Percentiles rank a stretch among this genome's conserved stretches.
These are phyloP conservation scores for Sipha flava DNA, from an alignment of 1,140 invertebrate species.

Conservation along the genomic window DNA sequence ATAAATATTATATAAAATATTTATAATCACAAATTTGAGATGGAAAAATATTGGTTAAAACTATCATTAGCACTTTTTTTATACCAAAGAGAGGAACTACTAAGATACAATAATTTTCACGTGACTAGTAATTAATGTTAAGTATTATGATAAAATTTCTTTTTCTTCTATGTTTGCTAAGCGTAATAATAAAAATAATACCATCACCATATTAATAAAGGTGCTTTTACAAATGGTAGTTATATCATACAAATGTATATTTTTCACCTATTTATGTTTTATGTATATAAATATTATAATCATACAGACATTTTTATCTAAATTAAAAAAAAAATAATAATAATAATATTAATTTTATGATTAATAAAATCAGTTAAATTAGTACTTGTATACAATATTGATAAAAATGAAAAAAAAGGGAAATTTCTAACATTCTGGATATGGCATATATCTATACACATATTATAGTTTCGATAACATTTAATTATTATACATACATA, in stretches of 20 bases:
- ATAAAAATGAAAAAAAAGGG: neutral
- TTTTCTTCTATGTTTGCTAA: neutral
- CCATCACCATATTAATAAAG: neutral
- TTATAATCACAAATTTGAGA: neutral
- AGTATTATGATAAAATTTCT: neutral
- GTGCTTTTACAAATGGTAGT: neutral
- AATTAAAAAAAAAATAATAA: neutral
- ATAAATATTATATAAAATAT: neutral
- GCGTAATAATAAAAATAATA: neutral
- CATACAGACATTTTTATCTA: neutral
- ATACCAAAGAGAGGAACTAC: neutral
- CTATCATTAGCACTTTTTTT: neutral
- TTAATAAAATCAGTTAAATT: neutral
- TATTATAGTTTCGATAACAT: neutral
- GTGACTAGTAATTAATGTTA: neutral
- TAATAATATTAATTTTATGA: too few relatives aligned
- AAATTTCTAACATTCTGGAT: neutral
- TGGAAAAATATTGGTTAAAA: neutral
- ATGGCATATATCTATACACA: neutral
- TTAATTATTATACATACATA: neutral
- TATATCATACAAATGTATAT: neutral
- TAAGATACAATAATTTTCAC: neutral
- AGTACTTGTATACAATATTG: neutral
- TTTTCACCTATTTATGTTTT: neutral
- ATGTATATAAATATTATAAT: neutral